Evolutionary conservation across 1,140 invertebrate species (phyloP).

Genomic region (Maniola jurtina): DNA sequence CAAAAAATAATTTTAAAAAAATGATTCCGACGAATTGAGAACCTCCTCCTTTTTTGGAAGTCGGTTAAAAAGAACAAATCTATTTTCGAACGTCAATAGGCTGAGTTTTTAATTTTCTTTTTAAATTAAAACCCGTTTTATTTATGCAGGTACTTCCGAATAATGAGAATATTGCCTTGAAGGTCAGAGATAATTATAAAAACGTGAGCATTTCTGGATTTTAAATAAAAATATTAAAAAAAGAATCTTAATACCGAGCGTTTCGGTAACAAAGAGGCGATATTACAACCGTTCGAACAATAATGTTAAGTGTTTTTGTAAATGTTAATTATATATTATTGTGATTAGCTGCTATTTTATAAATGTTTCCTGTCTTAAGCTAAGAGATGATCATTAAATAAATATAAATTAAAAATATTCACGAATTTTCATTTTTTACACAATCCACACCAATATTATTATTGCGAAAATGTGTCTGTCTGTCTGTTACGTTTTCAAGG

Average conservation of each 20-base stretch:
- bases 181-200: not conserved
- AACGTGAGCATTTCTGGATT: not conserved
- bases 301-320: slow-evolving; percentile 52
- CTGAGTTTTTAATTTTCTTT: not conserved
- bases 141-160: not conserved
- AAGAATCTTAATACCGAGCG: not conserved
- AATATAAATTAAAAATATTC: slow-evolving; percentile 24
- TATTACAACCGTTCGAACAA: slow-evolving; percentile 29
- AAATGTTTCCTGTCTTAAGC: slow-evolving; percentile 71
- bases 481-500: too few species aligned
- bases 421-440: not conserved
- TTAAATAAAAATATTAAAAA: not conserved
- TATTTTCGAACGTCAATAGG: too few species aligned
- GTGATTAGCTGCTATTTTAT: slow-evolving; percentile 72
- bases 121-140: not conserved
- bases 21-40: too few species aligned
- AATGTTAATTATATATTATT: slow-evolving; percentile 73
- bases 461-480: too few species aligned
- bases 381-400: slow-evolving; percentile 58
- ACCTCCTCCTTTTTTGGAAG: too few species aligned
- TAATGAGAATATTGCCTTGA: slow-evolving; percentile 1
- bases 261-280: slow-evolving; percentile 21
- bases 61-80: too few species aligned
- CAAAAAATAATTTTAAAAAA: too few species aligned
- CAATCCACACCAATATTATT: not conserved